phyloP scores from a whole-genome alignment of 2,888 invertebrate species.

The Latrodectus hesperus region DNA sequence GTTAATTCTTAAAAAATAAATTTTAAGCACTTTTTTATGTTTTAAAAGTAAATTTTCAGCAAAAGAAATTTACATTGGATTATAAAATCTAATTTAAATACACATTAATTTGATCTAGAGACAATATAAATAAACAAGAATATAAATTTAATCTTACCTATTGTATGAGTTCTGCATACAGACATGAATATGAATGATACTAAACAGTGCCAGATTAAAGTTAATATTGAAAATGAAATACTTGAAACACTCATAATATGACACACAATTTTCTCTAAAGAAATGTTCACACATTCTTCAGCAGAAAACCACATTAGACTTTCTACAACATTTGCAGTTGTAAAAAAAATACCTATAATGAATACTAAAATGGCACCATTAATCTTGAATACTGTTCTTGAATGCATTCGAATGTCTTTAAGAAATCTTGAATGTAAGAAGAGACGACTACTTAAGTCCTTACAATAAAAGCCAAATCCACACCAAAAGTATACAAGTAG shows the following conservation, averaged over 20 bases:
- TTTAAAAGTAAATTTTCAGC: background rate
- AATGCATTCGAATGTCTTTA: conserved; percentile 75
- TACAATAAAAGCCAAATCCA: conserved; percentile 75
- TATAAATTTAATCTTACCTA: conserved; percentile 73
- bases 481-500: conserved; percentile 75
- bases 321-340: conserved; percentile 71
- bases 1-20: background rate
- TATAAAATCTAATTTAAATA: background rate
- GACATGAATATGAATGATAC: conserved; percentile 75
- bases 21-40: background rate
- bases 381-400: conserved; percentile 75
- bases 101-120: background rate
- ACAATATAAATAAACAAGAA: background rate
- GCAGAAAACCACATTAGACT: conserved; percentile 71
- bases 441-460: conserved; percentile 75
- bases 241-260: conserved; percentile 73
- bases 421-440: conserved; percentile 75
- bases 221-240: conserved; percentile 73
- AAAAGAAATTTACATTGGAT: background rate
- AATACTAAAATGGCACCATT: conserved; percentile 74
- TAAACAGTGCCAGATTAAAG: conserved; percentile 75
- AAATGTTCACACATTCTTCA: conserved; percentile 72
- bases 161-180: conserved; percentile 76
- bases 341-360: conserved; percentile 72
- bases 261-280: conserved; percentile 73